A percentile compares a stretch with the other conserved stretches of the same genome.
Conservation (phyloP, 2,888 invertebrate species). For the Adelognathus sp. region DNA sequence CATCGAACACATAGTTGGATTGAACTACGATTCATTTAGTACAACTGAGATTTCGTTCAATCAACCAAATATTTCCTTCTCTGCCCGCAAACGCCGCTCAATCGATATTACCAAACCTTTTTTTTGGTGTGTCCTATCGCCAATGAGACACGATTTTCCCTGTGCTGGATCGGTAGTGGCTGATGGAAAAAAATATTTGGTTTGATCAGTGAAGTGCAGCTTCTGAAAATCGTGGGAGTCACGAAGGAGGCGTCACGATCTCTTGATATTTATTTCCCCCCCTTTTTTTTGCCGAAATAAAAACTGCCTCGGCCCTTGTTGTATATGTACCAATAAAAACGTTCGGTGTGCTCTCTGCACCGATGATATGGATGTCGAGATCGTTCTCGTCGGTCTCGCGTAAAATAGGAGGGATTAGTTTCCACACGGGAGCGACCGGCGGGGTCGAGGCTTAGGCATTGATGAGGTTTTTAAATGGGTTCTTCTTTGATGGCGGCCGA, state of each 20-base stretch:
- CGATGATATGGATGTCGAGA: conserved; percentile 35
- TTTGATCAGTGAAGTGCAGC: background rate
- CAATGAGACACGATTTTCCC: conserved; percentile 21
- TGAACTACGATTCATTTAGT: too few species aligned
- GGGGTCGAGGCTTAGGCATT: conserved; percentile 82
- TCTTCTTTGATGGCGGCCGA: conserved; percentile 79
- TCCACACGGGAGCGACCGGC: conserved; percentile 78
- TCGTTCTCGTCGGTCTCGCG: conserved; percentile 67
- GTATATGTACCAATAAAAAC: conserved; percentile 79
- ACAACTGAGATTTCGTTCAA: too few species aligned
- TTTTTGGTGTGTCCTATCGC: background rate
- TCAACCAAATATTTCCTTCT: too few species aligned
- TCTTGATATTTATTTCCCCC: too few species aligned
- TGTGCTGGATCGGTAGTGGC: background rate
- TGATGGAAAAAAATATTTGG: background rate
- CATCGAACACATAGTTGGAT: too few species aligned
- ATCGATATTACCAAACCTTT: background rate
- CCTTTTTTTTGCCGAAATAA: conserved; percentile 40
- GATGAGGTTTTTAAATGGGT: conserved; percentile 82
- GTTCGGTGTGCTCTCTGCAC: conserved; percentile 73
- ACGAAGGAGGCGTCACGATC: conserved; percentile 13
- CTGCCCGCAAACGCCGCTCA: background rate
- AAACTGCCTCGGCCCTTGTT: conserved; percentile 59
- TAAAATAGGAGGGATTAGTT: conserved; percentile 81
- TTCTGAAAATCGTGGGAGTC: background rate